Base-by-base conservation (phyloP, 2,113 vertebrate species). In the Parus major region DNA sequence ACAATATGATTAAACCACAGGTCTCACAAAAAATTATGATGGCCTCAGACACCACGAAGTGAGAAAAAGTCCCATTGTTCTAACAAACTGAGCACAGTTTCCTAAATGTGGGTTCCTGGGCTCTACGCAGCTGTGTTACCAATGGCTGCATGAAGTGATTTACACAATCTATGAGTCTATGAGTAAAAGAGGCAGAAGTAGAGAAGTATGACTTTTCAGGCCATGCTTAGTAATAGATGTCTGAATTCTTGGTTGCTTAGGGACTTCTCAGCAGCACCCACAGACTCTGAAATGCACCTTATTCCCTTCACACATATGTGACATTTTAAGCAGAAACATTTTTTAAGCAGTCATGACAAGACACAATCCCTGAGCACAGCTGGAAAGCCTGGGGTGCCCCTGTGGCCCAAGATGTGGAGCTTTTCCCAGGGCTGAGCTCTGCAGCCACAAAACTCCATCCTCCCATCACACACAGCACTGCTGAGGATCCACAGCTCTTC, bases 361-460 rank as follows among this genome's bases (percentile, higher is more conserved):
- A 81, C 1, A 0, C 36, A 70, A 39, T 6, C n/a, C 20, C 41
- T 11, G 23, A 76, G 66, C 33, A 44, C 27, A 55, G 71, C n/a
- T 82, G 55, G 78, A 53, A 68, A 60, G 31, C 12, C 22, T 15
- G 1, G 0, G 20, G 10, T 53, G 42, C 18, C 35, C 28, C 76
- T 25, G 35, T 52, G 39, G 35, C 23, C 60, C 65, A 53, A 1
- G 22, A 39, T 0, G 24, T 0, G 2, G 33, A 79, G 39, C 6
- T 56, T 35, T 69, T 52, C 19, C 28, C 17, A 29, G n/a, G 35
- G 23, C 28, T 60, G 65, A 28, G 33, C 17, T 11, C 10, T 1
- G 2, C 8, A 2, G 7, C 17, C 70, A 46, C 8, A 1, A 25
- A 75, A 46, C 44, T 49, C 8, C 0, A 0, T 60, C 50, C 9